Evolutionary conservation across 1,140 invertebrate genomes (phyloP), one percentile per base, ranked within the genome.

Genomic region (Cepaea nemoralis): DNA sequence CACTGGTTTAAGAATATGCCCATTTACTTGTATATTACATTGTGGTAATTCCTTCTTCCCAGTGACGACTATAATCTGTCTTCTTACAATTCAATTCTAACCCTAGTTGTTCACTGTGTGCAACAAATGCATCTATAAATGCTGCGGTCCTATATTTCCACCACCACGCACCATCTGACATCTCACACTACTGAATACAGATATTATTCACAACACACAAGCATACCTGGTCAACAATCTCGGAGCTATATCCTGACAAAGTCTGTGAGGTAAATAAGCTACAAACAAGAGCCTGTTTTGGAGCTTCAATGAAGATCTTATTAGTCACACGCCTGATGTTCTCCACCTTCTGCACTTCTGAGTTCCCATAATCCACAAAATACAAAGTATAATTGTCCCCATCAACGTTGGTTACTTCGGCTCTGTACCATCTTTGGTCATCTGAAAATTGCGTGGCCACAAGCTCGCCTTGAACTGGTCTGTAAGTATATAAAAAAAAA

Each of bases 381-480:
- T 27, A 48, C 22, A 74, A 33, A 27, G 19, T 12, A 74, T 3
- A 74, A 42, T 12, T 27, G 19, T 74, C 71, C 3, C 40, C 40
- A n/a, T 50, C 42, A 50, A 74, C 31, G 40, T 31, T 42, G 8
- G 35, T 5, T 33, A 74, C 71, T 31, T 74, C 40, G 31, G 37
- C 37, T 74, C 71, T 74, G 42, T 74, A 74, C 71, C 39, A 74
- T 2, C 27, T 70, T 33, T 16, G 19, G 33, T 74, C 71, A 27
- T 0, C 71, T 5, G 71, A 48, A 50, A 74, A 74, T 24, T 33
- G 48, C n/a, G 71, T 45, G 19, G 40, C 42, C 71, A 74, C 71
- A 42, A 74, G 71, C 42, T 74, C 71, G 48, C 71, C 71, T 31
- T 24, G 27, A 27, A 74, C 42, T 45, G 71, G 71, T 33, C 71